Conservation (phyloP, 1,140 invertebrate species). For the Caligus rogercresseyi region DNA sequence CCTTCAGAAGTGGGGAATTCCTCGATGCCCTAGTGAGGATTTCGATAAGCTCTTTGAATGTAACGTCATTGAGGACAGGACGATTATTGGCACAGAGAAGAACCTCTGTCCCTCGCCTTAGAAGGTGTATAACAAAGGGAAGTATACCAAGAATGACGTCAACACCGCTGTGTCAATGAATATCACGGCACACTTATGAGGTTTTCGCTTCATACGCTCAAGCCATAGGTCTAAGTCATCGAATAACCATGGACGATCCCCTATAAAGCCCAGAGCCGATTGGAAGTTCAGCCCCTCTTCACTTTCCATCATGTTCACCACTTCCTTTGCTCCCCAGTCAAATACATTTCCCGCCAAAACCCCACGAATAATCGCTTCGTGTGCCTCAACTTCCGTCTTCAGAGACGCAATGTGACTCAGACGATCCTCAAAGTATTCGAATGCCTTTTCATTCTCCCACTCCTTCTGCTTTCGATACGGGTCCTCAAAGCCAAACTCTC, state of each 20-base stretch:
- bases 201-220: slow-evolving; percentile 40
- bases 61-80: slow-evolving; percentile 87
- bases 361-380: slow-evolving; percentile 38
- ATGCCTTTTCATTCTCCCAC: slow-evolving; percentile 44
- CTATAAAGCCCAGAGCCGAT: slow-evolving; percentile 21
- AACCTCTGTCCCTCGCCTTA: slow-evolving; percentile 39
- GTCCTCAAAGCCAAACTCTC: slow-evolving; percentile 79
- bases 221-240: slow-evolving; percentile 74
- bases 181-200: slow-evolving; percentile 68
- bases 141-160: slow-evolving; percentile 81
- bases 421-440: slow-evolving; percentile 35
- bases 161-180: slow-evolving; percentile 88
- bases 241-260: slow-evolving; percentile 60
- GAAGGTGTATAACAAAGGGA: slow-evolving; percentile 66
- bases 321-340: slow-evolving; percentile 85
- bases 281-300: slow-evolving; percentile 49
- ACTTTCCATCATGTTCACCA: slow-evolving; percentile 58
- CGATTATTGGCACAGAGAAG: slow-evolving; percentile 79
- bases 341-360: slow-evolving; percentile 75
- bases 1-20: slow-evolving; percentile 47
- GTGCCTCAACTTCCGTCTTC: slow-evolving; percentile 33
- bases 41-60: slow-evolving; percentile 58
- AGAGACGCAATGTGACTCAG: slow-evolving; percentile 38
- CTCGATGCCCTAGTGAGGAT: slow-evolving; percentile 50
- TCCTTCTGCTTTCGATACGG: slow-evolving; percentile 61